phyloP scores from a whole-genome alignment of 2,113 vertebrate genomes.

The Pandion haliaetus region DNA sequence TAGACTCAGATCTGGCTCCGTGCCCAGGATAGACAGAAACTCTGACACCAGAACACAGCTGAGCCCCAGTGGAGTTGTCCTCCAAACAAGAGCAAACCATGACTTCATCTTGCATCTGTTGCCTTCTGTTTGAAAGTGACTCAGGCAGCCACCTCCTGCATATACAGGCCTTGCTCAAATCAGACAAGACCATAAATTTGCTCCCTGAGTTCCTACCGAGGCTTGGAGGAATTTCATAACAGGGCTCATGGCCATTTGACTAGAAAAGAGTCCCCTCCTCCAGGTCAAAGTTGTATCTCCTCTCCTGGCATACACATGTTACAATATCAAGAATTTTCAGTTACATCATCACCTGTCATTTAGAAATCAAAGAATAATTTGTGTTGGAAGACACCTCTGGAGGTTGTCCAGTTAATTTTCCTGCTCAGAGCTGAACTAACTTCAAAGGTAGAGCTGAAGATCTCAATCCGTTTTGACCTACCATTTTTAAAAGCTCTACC shows the following conservation, averaged over 20 bases:
- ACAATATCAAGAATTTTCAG: background rate
- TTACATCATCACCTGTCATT: background rate
- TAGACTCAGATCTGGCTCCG: background rate
- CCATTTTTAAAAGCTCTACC: background rate
- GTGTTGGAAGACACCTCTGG: background rate
- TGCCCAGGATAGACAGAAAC: background rate
- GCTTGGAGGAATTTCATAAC: background rate
- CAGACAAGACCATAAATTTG: background rate
- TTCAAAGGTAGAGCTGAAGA: background rate
- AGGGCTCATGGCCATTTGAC: background rate
- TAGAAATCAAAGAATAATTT: background rate
- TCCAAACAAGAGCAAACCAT: background rate
- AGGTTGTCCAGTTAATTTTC: background rate
- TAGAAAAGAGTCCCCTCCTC: background rate
- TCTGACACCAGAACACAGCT: background rate
- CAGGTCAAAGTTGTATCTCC: background rate
- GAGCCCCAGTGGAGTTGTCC: background rate
- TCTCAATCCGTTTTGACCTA: background rate
- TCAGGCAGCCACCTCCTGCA: background rate
- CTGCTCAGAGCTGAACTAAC: background rate
- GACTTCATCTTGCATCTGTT: background rate
- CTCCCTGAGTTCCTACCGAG: background rate
- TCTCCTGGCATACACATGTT: background rate
- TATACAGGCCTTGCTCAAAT: background rate
- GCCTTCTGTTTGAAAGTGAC: background rate